A percentile compares a stretch with the other conserved stretches of the same genome.
These are phyloP conservation scores for Oenanthe oenanthe DNA, from an alignment of 2,113 vertebrate species.

Conservation along the genomic window DNA sequence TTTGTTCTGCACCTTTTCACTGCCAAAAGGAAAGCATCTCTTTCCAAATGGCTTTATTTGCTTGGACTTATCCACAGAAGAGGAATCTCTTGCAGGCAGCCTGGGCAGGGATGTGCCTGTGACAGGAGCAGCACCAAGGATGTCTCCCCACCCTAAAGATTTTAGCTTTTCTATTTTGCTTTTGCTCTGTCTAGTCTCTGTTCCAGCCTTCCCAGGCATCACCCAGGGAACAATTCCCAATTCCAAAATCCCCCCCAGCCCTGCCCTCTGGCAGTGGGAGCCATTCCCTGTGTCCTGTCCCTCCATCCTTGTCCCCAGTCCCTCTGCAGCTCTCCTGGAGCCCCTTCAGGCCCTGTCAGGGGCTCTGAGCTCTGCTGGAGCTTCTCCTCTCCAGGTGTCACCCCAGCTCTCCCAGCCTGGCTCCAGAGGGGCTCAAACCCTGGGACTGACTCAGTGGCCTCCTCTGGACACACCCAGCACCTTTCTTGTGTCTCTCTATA, in stretches of 20 bases:
- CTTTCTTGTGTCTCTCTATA: background rate
- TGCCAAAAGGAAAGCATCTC: background rate
- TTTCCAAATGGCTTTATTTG: background rate
- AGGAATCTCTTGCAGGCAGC: background rate
- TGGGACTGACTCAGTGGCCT: background rate
- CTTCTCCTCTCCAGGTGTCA: background rate
- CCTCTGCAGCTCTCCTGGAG: background rate
- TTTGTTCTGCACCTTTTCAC: background rate
- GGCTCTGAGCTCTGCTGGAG: background rate
- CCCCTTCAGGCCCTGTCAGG: background rate
- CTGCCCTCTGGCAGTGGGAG: background rate
- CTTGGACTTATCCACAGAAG: background rate
- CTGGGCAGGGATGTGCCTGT: accelerated
- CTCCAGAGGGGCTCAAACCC: background rate
- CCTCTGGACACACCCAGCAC: background rate
- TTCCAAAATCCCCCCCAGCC: background rate
- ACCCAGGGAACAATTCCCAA: background rate
- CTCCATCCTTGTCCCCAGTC: background rate
- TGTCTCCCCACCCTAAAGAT: background rate
- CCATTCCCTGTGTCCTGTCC: background rate
- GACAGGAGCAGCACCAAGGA: background rate
- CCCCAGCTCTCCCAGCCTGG: background rate
- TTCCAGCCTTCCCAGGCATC: too few species aligned
- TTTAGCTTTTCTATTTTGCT: too few species aligned
- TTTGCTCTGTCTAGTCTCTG: too few species aligned